Evolutionary conservation across 2,888 invertebrate species (phyloP).

Genomic region (Eumacrocentrus americanus): DNA sequence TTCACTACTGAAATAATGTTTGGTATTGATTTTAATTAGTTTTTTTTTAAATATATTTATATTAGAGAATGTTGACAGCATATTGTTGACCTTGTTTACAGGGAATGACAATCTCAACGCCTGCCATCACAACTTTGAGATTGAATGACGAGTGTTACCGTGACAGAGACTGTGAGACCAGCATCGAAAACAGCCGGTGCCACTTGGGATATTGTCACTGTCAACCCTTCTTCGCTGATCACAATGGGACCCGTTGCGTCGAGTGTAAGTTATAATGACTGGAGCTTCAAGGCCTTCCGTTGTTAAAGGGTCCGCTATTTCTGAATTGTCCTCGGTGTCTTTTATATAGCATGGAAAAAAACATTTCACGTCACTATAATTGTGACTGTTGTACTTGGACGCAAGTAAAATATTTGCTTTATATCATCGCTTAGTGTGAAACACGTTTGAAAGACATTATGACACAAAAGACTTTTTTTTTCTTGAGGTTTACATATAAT

Average conservation of each 20-base stretch:
- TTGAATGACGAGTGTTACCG: slow-evolving; percentile 71
- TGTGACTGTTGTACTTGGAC: no score
- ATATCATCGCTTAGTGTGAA: no score
- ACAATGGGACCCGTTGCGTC: slow-evolving; percentile 79
- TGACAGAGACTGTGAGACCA: slow-evolving; percentile 69
- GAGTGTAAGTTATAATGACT: slow-evolving; percentile 70
- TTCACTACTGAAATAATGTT: no score
- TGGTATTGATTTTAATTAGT: neutral
- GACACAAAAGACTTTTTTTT: no score
- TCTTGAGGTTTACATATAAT: no score
- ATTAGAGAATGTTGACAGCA: neutral
- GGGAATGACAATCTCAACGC: slow-evolving; percentile 38
- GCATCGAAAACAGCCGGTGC: slow-evolving; percentile 70
- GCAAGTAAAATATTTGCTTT: no score
- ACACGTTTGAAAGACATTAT: no score
- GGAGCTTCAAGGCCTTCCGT: neutral
- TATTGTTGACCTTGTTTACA: slow-evolving; percentile 29
- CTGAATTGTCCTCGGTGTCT: neutral
- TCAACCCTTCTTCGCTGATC: slow-evolving; percentile 80
- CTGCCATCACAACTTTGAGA: slow-evolving; percentile 47
- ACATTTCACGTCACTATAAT: no score
- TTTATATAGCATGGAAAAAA: neutral
- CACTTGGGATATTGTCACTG: slow-evolving; percentile 78
- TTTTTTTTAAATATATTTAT: neutral
- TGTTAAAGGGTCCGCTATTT: neutral